Base-by-base conservation (phyloP, 2,888 invertebrate genomes). In the Sepioteuthis lessoniana region DNA sequence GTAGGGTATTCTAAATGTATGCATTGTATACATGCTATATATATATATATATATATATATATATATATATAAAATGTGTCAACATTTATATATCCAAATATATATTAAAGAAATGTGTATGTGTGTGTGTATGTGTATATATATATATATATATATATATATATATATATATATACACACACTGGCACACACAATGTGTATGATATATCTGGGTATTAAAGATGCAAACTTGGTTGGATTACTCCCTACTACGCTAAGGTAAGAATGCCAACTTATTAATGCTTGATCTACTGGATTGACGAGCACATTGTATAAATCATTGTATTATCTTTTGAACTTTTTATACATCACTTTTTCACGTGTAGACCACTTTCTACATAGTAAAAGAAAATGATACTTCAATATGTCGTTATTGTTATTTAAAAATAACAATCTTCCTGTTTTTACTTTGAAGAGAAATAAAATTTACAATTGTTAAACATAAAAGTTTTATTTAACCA, bases 281-380 rank as follows among this genome's bases (percentile, higher is more conserved):
- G 91, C 91, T 42, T 91, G 28, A 42, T 91, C 31, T 91, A 35
- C 42, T 91, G 31, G 38, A 38, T 91, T 91, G 21, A 76, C 76
- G 76, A 42, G 91, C 91, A 91, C 91, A 91, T 91, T 91, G 91
- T 91, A 91, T 91, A 91, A 91, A 91, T 91, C 42, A 91, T 42
- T 91, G 91, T 91, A 46, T 38, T 31, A 91, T 38, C 38, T 38
- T 42, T 42, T 42, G 42, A 91, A 91, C 46, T 91, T 91, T 91
- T 91, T 91, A 38, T 91, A 91, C 91, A 38, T 91, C 91, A 42
- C 91, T 91, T 38, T 91, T 91, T 46, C 38, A 91, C 28, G 16
- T 91, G 91, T 91, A 37, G 38, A 91, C 46, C 91, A 91, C 91
- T 91, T 91, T 38, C 91, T 91, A 91, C 91, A 91, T 90, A 90